Percentiles rank a stretch among this genome's conserved stretches.
phyloP scores from a whole-genome alignment of 2,113 vertebrate species.

The Eublepharis macularius region DNA sequence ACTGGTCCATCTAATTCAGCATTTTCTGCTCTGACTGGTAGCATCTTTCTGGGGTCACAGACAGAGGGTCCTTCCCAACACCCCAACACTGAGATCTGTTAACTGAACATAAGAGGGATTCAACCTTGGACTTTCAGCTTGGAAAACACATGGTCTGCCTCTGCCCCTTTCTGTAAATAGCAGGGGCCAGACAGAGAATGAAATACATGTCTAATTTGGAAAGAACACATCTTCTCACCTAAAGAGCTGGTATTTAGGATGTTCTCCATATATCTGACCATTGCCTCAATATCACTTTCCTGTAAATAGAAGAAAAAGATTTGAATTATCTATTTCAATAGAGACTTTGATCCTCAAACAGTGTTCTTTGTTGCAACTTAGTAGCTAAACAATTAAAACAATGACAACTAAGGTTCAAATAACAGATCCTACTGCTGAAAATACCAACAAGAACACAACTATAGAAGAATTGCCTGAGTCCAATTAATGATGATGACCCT shows the following conservation, averaged over 20 bases:
- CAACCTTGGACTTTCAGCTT: too few species aligned
- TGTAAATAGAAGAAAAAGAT: constrained; percentile 55
- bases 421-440: not conserved
- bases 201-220: not conserved
- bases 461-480: not conserved
- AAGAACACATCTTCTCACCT: constrained; percentile 58
- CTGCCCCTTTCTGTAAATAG: not conserved
- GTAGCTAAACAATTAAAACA: not conserved
- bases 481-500: not conserved
- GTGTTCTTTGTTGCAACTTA: not conserved
- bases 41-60: too few species aligned
- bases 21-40: too few species aligned
- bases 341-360: not conserved
- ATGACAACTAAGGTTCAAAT: not conserved
- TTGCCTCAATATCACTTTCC: constrained; percentile 83
- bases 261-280: constrained; percentile 81
- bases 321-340: not conserved
- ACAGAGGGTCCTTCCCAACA: too few species aligned
- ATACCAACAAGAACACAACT: not conserved
- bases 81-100: too few species aligned
- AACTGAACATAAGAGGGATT: too few species aligned
- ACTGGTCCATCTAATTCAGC: too few species aligned
- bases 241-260: constrained; percentile 69
- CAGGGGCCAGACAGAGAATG: constrained; percentile 18
- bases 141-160: too few species aligned